phyloP scores from a whole-genome alignment of 1,140 invertebrate species.

The Ostrea edulis region DNA sequence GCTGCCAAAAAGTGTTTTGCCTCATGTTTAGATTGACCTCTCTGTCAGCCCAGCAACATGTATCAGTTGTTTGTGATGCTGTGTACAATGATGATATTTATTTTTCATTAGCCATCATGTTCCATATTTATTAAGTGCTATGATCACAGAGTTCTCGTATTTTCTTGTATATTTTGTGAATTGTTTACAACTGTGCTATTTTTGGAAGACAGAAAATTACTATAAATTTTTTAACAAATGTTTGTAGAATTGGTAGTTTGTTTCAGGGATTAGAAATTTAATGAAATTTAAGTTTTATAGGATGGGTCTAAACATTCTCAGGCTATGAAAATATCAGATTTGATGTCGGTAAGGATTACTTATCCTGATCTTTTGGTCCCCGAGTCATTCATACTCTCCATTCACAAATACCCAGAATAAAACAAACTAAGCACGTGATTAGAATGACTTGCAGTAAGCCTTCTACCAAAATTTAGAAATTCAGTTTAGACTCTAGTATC shows the following conservation, averaged over 20 bases:
- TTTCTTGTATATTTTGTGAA: constrained; percentile 1
- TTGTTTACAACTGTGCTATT: constrained; percentile 19
- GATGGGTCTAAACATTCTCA: not conserved
- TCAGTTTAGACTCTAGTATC: no score
- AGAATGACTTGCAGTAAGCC: no score
- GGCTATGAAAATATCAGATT: not conserved
- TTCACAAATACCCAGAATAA: no score
- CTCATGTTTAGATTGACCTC: constrained; percentile 32
- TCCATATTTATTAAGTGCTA: not conserved
- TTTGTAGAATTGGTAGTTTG: not conserved
- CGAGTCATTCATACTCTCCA: not conserved
- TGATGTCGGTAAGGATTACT: not conserved
- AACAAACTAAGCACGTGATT: no score
- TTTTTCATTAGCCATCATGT: not conserved
- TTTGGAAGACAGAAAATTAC: not conserved
- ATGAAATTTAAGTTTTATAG: not conserved
- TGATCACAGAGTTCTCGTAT: not conserved
- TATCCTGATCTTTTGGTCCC: not conserved
- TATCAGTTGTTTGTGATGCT: not conserved
- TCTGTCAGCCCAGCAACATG: not conserved
- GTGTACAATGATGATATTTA: constrained; percentile 6
- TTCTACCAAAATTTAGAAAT: no score
- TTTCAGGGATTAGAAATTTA: not conserved
- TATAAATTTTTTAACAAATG: not conserved
- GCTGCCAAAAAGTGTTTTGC: constrained; percentile 73